Evolutionary conservation across 2,113 vertebrate species (phyloP).

Genomic region (Gobius niger): DNA sequence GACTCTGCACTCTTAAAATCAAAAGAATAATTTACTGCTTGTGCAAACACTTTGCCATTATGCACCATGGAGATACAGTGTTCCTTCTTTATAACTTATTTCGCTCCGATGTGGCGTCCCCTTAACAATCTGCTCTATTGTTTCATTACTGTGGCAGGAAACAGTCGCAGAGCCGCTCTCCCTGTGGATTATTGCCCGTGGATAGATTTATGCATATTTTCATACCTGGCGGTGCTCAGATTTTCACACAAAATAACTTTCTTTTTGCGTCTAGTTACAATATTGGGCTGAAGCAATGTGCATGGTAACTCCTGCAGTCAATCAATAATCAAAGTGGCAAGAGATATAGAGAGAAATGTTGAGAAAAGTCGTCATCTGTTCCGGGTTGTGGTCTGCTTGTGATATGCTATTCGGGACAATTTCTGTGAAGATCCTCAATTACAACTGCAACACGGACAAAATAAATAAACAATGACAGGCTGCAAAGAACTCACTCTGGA

Average conservation of each 20-base stretch:
- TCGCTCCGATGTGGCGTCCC: neutral
- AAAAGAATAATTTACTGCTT: neutral
- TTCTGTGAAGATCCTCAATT: no score
- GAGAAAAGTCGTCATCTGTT: no score
- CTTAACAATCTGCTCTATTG: neutral
- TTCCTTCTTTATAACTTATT: neutral
- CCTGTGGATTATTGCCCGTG: neutral
- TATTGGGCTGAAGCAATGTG: neutral
- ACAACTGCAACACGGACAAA: no score
- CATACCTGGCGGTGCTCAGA: neutral
- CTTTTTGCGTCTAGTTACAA: neutral
- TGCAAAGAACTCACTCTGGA: neutral
- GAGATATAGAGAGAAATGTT: no score
- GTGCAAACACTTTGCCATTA: neutral
- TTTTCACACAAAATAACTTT: neutral
- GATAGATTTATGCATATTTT: neutral
- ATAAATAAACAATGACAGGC: neutral
- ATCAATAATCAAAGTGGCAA: neutral
- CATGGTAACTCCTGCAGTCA: neutral
- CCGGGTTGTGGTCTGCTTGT: no score
- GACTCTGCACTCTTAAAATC: neutral
- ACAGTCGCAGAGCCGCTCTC: neutral
- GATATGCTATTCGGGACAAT: no score
- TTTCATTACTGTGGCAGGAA: neutral
- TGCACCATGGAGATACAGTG: neutral